Evolutionary conservation across 2,888 invertebrate genomes (phyloP), one percentile per base, ranked within the genome.

Genomic region (Eristalis arbustorum): DNA sequence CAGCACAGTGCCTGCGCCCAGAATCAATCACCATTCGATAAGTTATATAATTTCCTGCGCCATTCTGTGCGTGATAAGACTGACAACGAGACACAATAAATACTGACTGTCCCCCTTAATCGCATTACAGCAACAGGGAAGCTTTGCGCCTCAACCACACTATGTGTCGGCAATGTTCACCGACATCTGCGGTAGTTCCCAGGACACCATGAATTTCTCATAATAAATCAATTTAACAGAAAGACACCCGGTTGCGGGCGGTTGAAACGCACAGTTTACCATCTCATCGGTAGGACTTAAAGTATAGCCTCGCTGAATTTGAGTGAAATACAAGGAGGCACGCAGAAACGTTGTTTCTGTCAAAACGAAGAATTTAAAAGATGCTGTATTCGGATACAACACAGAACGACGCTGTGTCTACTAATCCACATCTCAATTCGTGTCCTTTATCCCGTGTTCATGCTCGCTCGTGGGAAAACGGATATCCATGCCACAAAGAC

Each of bases 181-280:
- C 37, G 66, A 67, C 84, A 84, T 66, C 75, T 84, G 84, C 10
- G 40, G 18, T 22, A 57, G 49, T 75, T 84, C 79, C 75, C 84
- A 67, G 69, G 64, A 62, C n/a, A 69, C 67, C 66, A 67, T 69
- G 59, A 69, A 78, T 74, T 79, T 64, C 71, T 31, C 64, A 78
- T 64, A 59, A 78, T 71, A 78, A 78, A 71, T 78, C 77, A 78
- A 78, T 78, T 63, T 56, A 68, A 63, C 63, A 34, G 25, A 25
- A 22, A 63, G 37, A 49, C 28, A 61, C 1, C n/a, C 49, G 18
- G 3, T 49, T 18, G 49, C 49, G 6, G 49, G 49, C 49, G 49
- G 49, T 18, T n/a, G n/a, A n/a, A 8, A 18, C 8, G 49, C 37
- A 8, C 49, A 18, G 1, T 42, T n/a, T 42, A 0, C 42, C 42